phyloP scores from a whole-genome alignment of 2,888 invertebrate genomes.

The Teinopalpus imperialis region DNA sequence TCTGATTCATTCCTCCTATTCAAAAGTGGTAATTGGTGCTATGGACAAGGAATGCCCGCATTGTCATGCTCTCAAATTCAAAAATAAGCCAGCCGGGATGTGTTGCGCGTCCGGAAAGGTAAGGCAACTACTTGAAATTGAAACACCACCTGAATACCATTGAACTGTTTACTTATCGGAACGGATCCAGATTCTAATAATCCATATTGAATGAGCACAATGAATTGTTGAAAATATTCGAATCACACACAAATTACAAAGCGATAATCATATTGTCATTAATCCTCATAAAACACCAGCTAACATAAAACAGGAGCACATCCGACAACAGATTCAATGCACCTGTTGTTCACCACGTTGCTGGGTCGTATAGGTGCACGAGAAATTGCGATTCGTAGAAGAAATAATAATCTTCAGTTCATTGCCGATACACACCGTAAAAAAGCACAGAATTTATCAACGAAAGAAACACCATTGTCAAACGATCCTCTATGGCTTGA shows the following conservation, averaged over 20 bases:
- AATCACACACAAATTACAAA: neutral
- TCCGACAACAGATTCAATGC: conserved; percentile 5
- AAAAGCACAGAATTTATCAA: neutral
- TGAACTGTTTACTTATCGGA: conserved; percentile 30
- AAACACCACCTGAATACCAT: conserved; percentile 31
- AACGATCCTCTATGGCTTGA: conserved; percentile 30
- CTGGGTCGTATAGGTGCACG: conserved; percentile 2
- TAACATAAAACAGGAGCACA: conserved; percentile 8
- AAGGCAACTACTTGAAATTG: conserved; percentile 29
- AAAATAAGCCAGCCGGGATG: too few relatives aligned
- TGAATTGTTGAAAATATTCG: neutral
- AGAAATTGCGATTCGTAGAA: conserved; percentile 26
- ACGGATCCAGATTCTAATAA: conserved; percentile 32
- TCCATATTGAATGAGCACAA: conserved; percentile 6
- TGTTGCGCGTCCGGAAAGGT: too few relatives aligned
- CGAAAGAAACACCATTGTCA: conserved; percentile 23
- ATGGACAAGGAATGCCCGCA: conserved; percentile 30
- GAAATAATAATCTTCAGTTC: conserved; percentile 24
- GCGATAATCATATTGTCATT: conserved; percentile 4
- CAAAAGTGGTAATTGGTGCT: conserved; percentile 33
- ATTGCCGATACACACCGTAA: conserved; percentile 3
- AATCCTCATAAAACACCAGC: neutral
- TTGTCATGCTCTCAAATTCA: conserved; percentile 31
- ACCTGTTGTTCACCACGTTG: neutral
- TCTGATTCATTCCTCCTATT: too few relatives aligned